Percentiles rank a stretch among this genome's conserved stretches.
phyloP scores from a whole-genome alignment of 2,888 invertebrate genomes.

The Lampropteryx suffumata region DNA sequence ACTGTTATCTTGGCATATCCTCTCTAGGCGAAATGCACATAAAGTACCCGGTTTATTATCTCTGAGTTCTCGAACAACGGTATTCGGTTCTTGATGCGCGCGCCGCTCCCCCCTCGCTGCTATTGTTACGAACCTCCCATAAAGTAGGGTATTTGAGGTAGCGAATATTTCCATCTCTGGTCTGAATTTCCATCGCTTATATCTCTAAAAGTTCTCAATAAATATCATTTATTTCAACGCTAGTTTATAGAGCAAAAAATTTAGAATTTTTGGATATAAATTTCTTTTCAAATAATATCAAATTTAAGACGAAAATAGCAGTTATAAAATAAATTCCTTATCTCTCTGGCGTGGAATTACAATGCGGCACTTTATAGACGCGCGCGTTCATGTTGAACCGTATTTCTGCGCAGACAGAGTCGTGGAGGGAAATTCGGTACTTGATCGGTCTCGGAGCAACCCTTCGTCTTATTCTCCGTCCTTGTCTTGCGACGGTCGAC shows the following conservation, averaged over 20 bases:
- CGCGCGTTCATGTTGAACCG: conserved; percentile 68
- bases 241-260: conserved; percentile 56
- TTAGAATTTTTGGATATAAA: conserved; percentile 62
- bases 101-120: conserved; percentile 79
- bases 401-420: conserved; percentile 51
- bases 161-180: conserved; percentile 76
- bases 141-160: conserved; percentile 65
- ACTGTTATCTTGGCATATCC: conserved; percentile 84
- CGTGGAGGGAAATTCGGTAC: conserved; percentile 61
- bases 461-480: conserved; percentile 84
- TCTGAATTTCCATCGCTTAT: conserved; percentile 53
- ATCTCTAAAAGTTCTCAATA: conserved; percentile 35
- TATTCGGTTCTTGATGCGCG: conserved; percentile 71
- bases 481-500: conserved; percentile 81
- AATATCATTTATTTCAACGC: conserved; percentile 38
- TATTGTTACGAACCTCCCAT: conserved; percentile 81
- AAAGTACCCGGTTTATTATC: conserved; percentile 73
- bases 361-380: conserved; percentile 78
- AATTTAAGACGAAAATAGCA: conserved; percentile 34
- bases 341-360: conserved; percentile 80
- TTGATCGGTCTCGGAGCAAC: conserved; percentile 80
- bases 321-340: conserved; percentile 76
- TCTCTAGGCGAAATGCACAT: conserved; percentile 80
- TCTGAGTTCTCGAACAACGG: conserved; percentile 58
- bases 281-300: conserved; percentile 10